These are phyloP conservation scores for Synergus umbraculus DNA, from an alignment of 2,888 invertebrate genomes.

Conservation along the genomic window DNA sequence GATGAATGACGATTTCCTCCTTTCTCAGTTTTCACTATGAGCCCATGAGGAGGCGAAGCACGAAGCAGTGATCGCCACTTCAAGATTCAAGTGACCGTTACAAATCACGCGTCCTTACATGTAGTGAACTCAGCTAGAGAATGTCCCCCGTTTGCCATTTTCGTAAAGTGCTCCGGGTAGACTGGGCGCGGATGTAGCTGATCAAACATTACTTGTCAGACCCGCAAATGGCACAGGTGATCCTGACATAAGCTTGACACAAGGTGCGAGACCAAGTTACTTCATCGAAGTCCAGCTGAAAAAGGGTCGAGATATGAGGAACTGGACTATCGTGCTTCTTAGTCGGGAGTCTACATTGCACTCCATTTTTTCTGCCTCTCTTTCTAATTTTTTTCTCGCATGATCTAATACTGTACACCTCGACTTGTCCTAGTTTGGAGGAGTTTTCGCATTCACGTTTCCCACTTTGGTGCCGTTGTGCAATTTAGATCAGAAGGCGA, in stretches of 20 bases:
- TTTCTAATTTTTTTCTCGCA: conserved; percentile 44
- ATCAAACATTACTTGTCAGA: conserved; percentile 50
- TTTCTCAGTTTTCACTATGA: conserved; percentile 12
- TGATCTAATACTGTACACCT: conserved; percentile 55
- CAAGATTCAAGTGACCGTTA: conserved; percentile 40
- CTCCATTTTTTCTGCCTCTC: conserved; percentile 51
- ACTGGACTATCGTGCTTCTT: conserved; percentile 62
- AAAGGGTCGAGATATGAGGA: conserved; percentile 74
- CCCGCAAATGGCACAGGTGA: conserved; percentile 58
- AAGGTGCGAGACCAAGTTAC: conserved; percentile 64
- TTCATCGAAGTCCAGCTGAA: conserved; percentile 65
- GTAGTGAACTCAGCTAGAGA: conserved; percentile 45
- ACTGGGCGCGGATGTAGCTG: conserved; percentile 44
- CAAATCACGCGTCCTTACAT: conserved; percentile 40
- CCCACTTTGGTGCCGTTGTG: conserved; percentile 44
- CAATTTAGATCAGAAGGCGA: conserved; percentile 30
- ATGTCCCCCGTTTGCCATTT: conserved; percentile 63
- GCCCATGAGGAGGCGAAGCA: conserved; percentile 15
- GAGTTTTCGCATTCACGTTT: conserved; percentile 51
- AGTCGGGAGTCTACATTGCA: conserved; percentile 55
- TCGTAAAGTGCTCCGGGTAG: conserved; percentile 52
- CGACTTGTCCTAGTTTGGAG: conserved; percentile 49
- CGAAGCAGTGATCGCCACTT: conserved; percentile 21
- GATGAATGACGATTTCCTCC: conserved; percentile 10
- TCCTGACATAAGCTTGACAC: conserved; percentile 67